These are phyloP conservation scores for Magallana angulata DNA, from an alignment of 1,140 invertebrate genomes.

Conservation along the genomic window DNA sequence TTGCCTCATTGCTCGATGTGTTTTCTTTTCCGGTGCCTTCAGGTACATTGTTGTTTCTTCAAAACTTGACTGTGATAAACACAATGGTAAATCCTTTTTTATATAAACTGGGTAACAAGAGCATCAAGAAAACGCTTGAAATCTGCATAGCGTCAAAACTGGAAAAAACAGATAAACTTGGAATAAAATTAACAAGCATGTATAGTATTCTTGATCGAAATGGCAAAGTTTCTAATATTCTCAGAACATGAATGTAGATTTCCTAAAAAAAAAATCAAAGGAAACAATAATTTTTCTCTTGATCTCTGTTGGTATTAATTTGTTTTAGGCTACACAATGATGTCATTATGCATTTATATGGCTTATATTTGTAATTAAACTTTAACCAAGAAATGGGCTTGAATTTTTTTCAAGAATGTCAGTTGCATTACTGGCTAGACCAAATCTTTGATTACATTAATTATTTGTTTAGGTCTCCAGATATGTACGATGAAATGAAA, in stretches of 20 bases:
- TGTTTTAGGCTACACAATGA: too few species aligned
- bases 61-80: constrained; percentile 69
- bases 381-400: too few species aligned
- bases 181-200: constrained; percentile 58
- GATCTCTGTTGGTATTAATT: too few species aligned
- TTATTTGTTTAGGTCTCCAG: too few species aligned
- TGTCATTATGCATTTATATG: too few species aligned
- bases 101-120: constrained; percentile 73
- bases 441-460: too few species aligned
- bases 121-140: constrained; percentile 68
- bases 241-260: neutral
- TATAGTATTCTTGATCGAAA: constrained; percentile 59
- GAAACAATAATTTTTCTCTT: too few species aligned
- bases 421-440: too few species aligned
- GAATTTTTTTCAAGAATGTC: too few species aligned
- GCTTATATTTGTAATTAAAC: too few species aligned
- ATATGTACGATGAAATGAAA: too few species aligned
- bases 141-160: constrained; percentile 60
- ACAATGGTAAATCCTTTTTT: constrained; percentile 73
- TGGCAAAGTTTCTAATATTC: constrained; percentile 40
- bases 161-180: constrained; percentile 52
- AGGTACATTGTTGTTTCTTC: constrained; percentile 58
- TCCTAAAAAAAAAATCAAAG: too few species aligned
- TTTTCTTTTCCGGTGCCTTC: constrained; percentile 58
- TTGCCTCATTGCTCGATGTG: constrained; percentile 60